phyloP scores from a whole-genome alignment of 2,888 invertebrate genomes.

The Cheilosia impressa region DNA sequence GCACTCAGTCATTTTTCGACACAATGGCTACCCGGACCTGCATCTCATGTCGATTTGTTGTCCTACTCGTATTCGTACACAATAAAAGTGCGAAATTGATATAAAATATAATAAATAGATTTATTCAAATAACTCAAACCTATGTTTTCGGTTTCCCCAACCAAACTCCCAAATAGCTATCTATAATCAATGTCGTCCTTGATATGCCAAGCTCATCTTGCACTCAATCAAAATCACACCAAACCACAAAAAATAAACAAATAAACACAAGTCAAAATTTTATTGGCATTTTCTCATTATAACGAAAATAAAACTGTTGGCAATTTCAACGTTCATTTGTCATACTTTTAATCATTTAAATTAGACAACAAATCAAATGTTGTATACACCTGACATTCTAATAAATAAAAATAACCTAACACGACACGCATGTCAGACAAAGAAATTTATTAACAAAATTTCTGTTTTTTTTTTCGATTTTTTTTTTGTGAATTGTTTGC shows the following conservation, averaged over 20 bases:
- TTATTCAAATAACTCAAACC: conserved; percentile 35
- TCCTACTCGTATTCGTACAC: conserved; percentile 4
- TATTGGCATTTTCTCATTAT: conserved; percentile 8
- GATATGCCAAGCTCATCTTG: conserved; percentile 49
- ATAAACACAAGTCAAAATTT: conserved; percentile 19
- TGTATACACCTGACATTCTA: conserved; percentile 42
- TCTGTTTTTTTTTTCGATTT: not conserved
- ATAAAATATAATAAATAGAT: conserved; percentile 23
- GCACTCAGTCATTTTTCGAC: conserved; percentile 13
- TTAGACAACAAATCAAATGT: conserved; percentile 60
- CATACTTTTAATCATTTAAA: conserved; percentile 59
- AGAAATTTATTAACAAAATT: conserved; percentile 11
- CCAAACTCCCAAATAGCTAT: conserved; percentile 1
- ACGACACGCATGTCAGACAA: conserved; percentile 24
- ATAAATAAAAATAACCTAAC: conserved; percentile 30
- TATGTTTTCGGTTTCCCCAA: not conserved
- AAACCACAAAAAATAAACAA: not conserved
- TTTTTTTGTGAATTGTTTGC: not conserved
- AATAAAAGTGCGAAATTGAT: conserved; percentile 34
- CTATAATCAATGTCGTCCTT: conserved; percentile 46
- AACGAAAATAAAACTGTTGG: conserved; percentile 24
- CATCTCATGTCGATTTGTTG: not conserved
- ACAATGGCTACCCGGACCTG: conserved; percentile 9
- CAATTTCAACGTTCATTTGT: conserved; percentile 40
- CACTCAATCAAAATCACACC: conserved; percentile 51